These are phyloP conservation scores for Myotis yumanensis DNA, from an alignment of 2,113 vertebrate species.

Conservation along the genomic window DNA sequence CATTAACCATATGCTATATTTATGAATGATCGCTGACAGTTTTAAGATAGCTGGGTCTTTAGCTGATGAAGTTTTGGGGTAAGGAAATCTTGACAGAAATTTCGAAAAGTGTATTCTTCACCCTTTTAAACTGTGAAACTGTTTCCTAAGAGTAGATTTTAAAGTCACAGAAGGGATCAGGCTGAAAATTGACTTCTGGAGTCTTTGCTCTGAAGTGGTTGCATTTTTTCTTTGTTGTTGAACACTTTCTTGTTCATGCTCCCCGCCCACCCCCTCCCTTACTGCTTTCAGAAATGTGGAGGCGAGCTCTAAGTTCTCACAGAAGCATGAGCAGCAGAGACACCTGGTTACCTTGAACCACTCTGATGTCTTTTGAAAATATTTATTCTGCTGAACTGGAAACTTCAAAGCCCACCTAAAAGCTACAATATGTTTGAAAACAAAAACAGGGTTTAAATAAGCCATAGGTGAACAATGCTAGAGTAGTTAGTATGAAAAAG, in stretches of 20 bases:
- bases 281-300: slow-evolving; percentile 40
- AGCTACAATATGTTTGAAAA: slow-evolving; percentile 4
- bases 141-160: slow-evolving; percentile 11
- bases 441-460: slow-evolving; percentile 32
- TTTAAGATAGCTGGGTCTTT: neutral
- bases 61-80: neutral
- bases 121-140: slow-evolving; percentile 34
- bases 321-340: neutral
- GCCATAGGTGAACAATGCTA: neutral
- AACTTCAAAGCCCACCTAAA: slow-evolving; percentile 27
- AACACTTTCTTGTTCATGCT: neutral
- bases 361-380: slow-evolving; percentile 47
- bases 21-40: neutral
- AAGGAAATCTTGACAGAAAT: slow-evolving; percentile 6
- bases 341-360: neutral
- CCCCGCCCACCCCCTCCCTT: neutral
- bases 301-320: slow-evolving; percentile 18
- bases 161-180: neutral
- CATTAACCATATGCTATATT: neutral
- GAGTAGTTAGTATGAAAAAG: neutral
- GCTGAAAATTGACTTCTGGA: slow-evolving; percentile 35
- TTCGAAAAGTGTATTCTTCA: slow-evolving; percentile 35
- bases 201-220: neutral
- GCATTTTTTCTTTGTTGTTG: neutral
- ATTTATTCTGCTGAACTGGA: neutral